Conservation (phyloP, 1,140 invertebrate genomes). For the Tyrophagus putrescentiae region DNA sequence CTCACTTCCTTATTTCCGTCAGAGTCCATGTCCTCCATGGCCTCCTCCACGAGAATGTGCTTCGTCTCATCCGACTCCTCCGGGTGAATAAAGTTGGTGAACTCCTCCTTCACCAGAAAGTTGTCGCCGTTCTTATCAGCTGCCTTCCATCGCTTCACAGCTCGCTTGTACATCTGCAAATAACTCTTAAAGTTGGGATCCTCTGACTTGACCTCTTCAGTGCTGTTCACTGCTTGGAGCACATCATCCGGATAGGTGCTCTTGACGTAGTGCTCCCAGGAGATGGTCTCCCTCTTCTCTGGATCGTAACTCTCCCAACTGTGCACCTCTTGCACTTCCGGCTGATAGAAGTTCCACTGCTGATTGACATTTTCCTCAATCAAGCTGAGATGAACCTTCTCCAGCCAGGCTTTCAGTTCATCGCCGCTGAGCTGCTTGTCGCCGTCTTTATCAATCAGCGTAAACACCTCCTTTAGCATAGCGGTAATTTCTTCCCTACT, state of each 20-base stretch:
- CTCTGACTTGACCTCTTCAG: constrained; percentile 5
- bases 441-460: constrained; percentile 28
- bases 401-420: constrained; percentile 76
- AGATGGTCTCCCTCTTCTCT: constrained; percentile 53
- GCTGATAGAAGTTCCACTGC: constrained; percentile 54
- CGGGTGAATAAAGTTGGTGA: constrained; percentile 81
- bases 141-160: constrained; percentile 63
- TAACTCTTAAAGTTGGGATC: constrained; percentile 37
- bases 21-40: constrained; percentile 93
- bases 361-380: constrained; percentile 67
- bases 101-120: constrained; percentile 67
- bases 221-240: constrained; percentile 31
- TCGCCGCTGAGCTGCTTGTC: constrained; percentile 69
- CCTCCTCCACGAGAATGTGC: constrained; percentile 78
- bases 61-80: constrained; percentile 76
- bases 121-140: constrained; percentile 58
- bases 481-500: constrained; percentile 18
- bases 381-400: constrained; percentile 51
- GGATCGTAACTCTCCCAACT: constrained; percentile 57
- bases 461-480: constrained; percentile 19
- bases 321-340: constrained; percentile 26
- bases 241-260: constrained; percentile 57
- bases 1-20: constrained; percentile 65
- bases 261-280: constrained; percentile 73
- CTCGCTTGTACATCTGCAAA: constrained; percentile 56